phyloP scores from a whole-genome alignment of 2,797 vertebrate species.

The Rhinichthys osculus region DNA sequence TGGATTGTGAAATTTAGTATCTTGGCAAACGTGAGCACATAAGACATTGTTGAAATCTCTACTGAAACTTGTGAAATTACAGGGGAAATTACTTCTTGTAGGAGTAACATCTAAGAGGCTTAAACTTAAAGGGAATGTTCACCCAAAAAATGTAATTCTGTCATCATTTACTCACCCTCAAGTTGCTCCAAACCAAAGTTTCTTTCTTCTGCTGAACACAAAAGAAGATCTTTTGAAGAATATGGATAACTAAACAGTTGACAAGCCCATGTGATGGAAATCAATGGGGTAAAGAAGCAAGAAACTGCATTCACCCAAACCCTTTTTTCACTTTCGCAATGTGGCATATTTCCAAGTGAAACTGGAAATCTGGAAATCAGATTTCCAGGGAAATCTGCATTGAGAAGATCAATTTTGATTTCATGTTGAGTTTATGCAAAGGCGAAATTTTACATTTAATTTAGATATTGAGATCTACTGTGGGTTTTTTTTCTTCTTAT shows the following conservation, averaged over 20 bases:
- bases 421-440: background rate
- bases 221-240: background rate
- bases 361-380: background rate
- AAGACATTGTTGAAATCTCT: background rate
- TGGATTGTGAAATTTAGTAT: too few species aligned
- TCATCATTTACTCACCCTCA: too few species aligned
- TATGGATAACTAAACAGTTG: too few species aligned
- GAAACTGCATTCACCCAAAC: background rate
- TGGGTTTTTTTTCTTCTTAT: too few species aligned
- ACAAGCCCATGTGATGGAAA: background rate
- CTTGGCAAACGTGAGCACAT: background rate
- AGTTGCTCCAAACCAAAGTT: background rate
- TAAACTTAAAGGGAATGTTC: background rate
- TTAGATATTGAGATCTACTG: background rate
- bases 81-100: background rate
- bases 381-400: too few species aligned
- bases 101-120: background rate
- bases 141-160: too few species aligned
- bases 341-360: background rate
- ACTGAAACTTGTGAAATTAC: background rate
- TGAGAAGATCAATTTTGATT: background rate
- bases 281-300: background rate
- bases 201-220: background rate
- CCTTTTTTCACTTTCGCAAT: background rate
- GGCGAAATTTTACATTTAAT: background rate